Evolutionary conservation across 2,888 invertebrate genomes (phyloP).

Genomic region (Strigamia crassipes): DNA sequence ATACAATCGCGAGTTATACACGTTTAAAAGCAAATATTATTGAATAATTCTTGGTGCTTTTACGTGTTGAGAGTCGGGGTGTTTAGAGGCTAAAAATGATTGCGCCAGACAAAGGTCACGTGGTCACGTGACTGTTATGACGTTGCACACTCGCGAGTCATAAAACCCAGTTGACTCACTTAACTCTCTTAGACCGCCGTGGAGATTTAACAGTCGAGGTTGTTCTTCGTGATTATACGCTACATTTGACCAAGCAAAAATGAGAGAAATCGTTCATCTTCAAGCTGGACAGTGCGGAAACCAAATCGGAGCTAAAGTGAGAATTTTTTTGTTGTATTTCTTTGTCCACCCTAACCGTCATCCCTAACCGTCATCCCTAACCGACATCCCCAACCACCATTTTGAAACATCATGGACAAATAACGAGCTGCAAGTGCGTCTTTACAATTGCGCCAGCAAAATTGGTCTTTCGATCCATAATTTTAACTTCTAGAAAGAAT

Average conservation of each 20-base stretch:
- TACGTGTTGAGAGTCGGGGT: neutral
- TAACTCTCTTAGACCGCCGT: neutral
- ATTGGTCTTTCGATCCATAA: neutral
- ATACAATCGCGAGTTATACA: neutral
- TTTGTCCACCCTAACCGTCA: neutral
- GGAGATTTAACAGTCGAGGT: neutral
- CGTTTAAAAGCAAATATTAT: neutral
- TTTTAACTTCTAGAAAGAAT: neutral
- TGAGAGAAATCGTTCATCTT: constrained; percentile 96
- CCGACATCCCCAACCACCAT: neutral
- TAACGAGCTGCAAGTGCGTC: neutral
- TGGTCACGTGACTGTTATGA: neutral
- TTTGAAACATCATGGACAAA: neutral
- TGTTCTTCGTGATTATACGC: neutral
- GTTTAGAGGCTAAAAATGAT: neutral
- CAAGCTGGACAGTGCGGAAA: constrained; percentile 96
- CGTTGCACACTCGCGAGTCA: neutral
- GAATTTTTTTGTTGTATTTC: constrained; percentile 55
- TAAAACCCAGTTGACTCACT: neutral
- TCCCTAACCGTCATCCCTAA: neutral
- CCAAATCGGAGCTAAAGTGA: constrained; percentile 93
- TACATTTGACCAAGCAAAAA: constrained; percentile 64
- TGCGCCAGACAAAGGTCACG: neutral
- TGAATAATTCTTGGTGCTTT: neutral
- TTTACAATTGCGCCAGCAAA: neutral